A percentile compares a stretch with the other conserved stretches of the same genome.
phyloP scores from a whole-genome alignment of 2,888 invertebrate species.

The Heliconius sara region DNA sequence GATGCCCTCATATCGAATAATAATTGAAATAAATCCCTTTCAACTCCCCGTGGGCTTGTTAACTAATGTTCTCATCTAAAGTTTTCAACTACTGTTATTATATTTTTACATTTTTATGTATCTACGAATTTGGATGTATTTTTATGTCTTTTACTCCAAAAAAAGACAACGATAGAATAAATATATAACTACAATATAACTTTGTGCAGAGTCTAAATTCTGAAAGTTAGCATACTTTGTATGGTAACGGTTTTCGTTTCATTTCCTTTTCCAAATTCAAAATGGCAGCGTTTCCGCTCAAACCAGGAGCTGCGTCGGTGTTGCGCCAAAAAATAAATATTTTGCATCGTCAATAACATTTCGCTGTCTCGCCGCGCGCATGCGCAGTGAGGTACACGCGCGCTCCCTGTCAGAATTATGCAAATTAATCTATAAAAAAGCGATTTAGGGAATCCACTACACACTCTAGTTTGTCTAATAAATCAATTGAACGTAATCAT shows the following conservation, averaged over 20 bases:
- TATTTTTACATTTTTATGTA: slow-evolving; percentile 44
- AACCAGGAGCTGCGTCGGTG: slow-evolving; percentile 56
- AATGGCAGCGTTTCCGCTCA: slow-evolving; percentile 52
- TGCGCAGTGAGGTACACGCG: slow-evolving; percentile 62
- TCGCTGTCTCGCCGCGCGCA: slow-evolving; percentile 65
- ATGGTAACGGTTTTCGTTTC: slow-evolving; percentile 1
- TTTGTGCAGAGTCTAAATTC: background rate
- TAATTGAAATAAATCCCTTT: slow-evolving; percentile 82
- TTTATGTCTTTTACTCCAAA: background rate
- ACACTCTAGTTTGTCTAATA: slow-evolving; percentile 54
- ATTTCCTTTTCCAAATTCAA: slow-evolving; percentile 48
- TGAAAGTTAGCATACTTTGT: slow-evolving; percentile 10
- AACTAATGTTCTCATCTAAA: slow-evolving; percentile 71
- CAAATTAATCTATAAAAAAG: slow-evolving; percentile 81
- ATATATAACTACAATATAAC: background rate
- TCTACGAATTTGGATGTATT: background rate
- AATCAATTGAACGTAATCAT: slow-evolving; percentile 43
- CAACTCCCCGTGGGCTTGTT: slow-evolving; percentile 63
- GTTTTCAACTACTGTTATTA: slow-evolving; percentile 53
- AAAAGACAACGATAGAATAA: no score
- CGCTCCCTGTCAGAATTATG: slow-evolving; percentile 80
- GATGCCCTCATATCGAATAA: slow-evolving; percentile 63
- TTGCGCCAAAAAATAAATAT: slow-evolving; percentile 79
- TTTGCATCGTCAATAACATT: slow-evolving; percentile 83
- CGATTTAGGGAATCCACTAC: slow-evolving; percentile 67